Evolutionary conservation across 1,140 invertebrate species (phyloP), one percentile per base, ranked within the genome.

Genomic region (Parapsyche elsis): DNA sequence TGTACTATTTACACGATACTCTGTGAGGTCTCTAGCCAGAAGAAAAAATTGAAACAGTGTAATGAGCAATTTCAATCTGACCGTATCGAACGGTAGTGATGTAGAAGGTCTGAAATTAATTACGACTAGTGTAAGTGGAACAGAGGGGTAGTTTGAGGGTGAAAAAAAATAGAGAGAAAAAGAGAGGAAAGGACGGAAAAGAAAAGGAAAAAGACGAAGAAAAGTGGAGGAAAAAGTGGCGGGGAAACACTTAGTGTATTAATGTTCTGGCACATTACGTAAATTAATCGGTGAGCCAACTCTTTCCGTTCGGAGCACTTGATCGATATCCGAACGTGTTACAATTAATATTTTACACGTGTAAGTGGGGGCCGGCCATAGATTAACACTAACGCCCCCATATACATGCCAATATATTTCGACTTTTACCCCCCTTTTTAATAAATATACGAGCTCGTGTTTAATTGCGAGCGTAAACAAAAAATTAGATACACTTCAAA

Each of bases 311-410:
- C 16, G 21, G 59, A 21, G 9, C 16, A 16, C 59, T 19, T 61
- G 21, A 61, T 61, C 16, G 59, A 61, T 61, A 23, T 21, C 19
- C 59, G 59, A 23, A 61, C 21, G 12, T 61, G 9, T 61, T 10
- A 23, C 21, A 23, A 61, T 61, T 61, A 61, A 61, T 61, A 61
- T 61, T 61, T 61, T 61, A 61, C 59, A 61, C 59, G 59, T 23
- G 59, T 61, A 53, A 53, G 12, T 53, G 49, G 49, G n/a, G 16
- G 16, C 49, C 30, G 49, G 49, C 49, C 12, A 53, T 53, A 14
- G 12, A 53, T 53, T 19, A 16, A 53, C 49, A 53, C 49, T 38
- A 38, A 38, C 30, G 30, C 30, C 30, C 30, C 30, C 30, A 38
- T 38, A 38, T 38, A 38, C 30, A 38, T 38, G 30, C 30, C 30